phyloP scores from a whole-genome alignment of 1,140 invertebrate species.

The Rhopalosiphum padi region DNA sequence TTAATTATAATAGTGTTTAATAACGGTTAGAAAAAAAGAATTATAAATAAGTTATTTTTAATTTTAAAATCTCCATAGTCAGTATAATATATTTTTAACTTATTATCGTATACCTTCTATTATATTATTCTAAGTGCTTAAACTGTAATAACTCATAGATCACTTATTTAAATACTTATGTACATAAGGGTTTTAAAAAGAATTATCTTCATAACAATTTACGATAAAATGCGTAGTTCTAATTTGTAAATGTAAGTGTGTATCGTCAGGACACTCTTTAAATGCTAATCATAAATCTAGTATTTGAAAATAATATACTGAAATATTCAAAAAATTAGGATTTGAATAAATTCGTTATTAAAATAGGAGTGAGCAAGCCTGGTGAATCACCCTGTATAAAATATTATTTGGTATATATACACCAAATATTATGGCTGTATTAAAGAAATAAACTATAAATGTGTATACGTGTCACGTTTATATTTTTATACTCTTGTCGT shows the following conservation, averaged over 20 bases:
- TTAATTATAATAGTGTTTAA: not conserved
- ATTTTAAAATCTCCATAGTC: too few species aligned
- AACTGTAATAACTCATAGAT: too few species aligned
- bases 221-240: not conserved
- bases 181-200: not conserved
- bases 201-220: not conserved
- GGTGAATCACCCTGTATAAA: not conserved
- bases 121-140: too few species aligned
- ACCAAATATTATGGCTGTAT: too few species aligned
- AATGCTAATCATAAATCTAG: not conserved
- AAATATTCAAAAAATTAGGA: not conserved
- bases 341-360: not conserved
- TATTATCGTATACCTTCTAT: too few species aligned
- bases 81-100: too few species aligned
- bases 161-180: too few species aligned
- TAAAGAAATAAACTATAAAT: not conserved
- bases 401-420: not conserved
- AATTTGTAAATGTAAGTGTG: not conserved
- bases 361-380: not conserved
- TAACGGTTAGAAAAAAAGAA: not conserved
- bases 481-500: not conserved
- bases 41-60: not conserved
- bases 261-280: not conserved
- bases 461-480: not conserved
- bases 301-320: not conserved